Evolutionary conservation across 2,888 invertebrate species (phyloP).

Genomic region (Herminia tarsipennalis): DNA sequence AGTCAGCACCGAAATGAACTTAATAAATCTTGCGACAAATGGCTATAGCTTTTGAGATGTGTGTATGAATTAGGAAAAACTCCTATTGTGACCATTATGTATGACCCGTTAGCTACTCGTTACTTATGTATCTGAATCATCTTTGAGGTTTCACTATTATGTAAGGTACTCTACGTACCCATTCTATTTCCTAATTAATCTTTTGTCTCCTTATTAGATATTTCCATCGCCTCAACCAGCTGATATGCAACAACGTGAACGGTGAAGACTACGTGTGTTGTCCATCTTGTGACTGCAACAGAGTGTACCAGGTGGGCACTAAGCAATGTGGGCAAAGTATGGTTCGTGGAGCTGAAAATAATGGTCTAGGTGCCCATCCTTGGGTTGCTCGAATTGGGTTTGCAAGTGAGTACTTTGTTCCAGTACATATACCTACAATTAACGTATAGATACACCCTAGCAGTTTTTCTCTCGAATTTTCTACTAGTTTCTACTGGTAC

Average conservation of each 20-base stretch:
- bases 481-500: no score
- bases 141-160: no score
- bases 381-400: constrained; percentile 92
- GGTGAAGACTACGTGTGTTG: constrained; percentile 87
- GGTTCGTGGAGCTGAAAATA: constrained; percentile 88
- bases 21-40: no score
- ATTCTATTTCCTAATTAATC: neutral
- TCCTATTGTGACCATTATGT: no score
- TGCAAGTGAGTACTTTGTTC: constrained; percentile 84
- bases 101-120: no score
- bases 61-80: no score
- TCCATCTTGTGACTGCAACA: constrained; percentile 80
- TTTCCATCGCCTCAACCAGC: constrained; percentile 82
- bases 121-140: no score
- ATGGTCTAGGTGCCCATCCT: constrained; percentile 90
- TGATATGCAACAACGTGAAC: constrained; percentile 87
- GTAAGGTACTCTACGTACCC: no score
- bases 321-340: constrained; percentile 88
- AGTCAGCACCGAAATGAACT: no score
- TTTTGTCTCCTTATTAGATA: constrained; percentile 56
- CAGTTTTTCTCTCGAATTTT: no score
- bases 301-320: constrained; percentile 66
- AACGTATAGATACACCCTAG: no score
- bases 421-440: neutral
- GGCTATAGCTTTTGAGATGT: no score